Evolutionary conservation across 2,113 vertebrate species (phyloP), one percentile per base, ranked within the genome.

Genomic region (Micronisus gabar): DNA sequence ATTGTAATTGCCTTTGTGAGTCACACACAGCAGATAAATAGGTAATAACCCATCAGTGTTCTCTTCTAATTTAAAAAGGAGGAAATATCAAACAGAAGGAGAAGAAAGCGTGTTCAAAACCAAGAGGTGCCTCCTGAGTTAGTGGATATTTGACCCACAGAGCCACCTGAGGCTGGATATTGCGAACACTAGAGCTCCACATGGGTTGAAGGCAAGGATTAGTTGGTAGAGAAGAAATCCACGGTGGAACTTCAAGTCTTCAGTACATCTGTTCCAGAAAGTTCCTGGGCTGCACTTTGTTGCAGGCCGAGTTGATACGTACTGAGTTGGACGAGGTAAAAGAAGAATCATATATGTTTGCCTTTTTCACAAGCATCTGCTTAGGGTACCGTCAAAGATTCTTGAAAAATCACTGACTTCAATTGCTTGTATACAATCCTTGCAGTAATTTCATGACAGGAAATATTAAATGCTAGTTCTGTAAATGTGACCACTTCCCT

Each of bases 71-170:
- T 72, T 52, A 32, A 83, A 70, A 56, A 75, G 17, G 1, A 52
- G 26, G 6, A 73, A 65, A 55, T 63, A 67, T 2, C 40, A 67
- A 9, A 8, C 0, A 78, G 15, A 86, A 92, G 8, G 36, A 78
- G 36, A 22, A 71, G 41, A 38, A 84, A 86, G 11, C 0, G 0
- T 21, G 8, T 36, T 7, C 0, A 68, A 89, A 95, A 50, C 7
- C 23, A 74, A 56, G 29, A 84, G 2, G 0, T 38, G 26, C 9
- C 32, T 89, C 62, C 25, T 9, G 10, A 83, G 13, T 25, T 52
- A 53, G 21, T 2, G 29, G 8, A 25, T 65, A 76, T 73, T 34
- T 86, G 72, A 78, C 9, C 8, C n/a, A 59, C 5, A 56, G 30
- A 72, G 75, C 27, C 53, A n/a, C 41, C 10, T 12, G 26, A 75